Conservation (phyloP, 2,113 vertebrate species). For the Sinocyclocheilus grahami region DNA sequence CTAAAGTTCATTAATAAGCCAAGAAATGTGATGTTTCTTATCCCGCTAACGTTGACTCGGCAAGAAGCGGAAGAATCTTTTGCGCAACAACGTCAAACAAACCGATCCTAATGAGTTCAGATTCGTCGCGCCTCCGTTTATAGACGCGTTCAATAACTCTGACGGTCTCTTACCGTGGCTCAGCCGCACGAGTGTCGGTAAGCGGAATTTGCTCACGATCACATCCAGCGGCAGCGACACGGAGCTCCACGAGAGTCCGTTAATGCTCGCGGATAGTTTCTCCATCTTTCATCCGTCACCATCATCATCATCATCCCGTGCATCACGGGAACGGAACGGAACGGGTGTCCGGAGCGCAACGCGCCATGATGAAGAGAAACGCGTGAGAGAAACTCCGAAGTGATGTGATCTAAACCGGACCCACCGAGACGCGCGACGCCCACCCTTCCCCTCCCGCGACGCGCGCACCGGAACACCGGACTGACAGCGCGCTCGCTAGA, state of each 20-base stretch:
- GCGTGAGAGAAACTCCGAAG: slow-evolving; percentile 13
- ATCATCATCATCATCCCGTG: slow-evolving; percentile 58
- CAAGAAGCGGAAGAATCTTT: background rate
- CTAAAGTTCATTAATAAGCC: background rate
- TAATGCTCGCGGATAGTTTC: slow-evolving; percentile 86
- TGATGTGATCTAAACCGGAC: slow-evolving; percentile 1
- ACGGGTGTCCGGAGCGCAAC: slow-evolving; percentile 17
- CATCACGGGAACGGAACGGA: slow-evolving; percentile 49
- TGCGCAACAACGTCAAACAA: background rate
- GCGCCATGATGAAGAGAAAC: slow-evolving; percentile 29
- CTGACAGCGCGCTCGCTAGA: background rate
- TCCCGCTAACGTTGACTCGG: slow-evolving; percentile 21
- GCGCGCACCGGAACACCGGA: slow-evolving; percentile 32
- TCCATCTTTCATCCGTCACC: slow-evolving; percentile 80
- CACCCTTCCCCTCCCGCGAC: background rate
- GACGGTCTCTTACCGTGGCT: slow-evolving; percentile 80
- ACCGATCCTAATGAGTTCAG: background rate
- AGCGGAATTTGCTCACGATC: slow-evolving; percentile 90
- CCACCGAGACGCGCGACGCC: background rate
- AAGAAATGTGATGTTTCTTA: background rate
- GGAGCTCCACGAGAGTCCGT: slow-evolving; percentile 88
- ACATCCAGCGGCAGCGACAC: slow-evolving; percentile 88
- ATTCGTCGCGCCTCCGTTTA: background rate
- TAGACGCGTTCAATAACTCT: background rate
- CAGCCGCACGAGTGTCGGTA: slow-evolving; percentile 87